Base-by-base conservation (phyloP, 2,797 vertebrate species). In the Rhadinocentrus ornatus region DNA sequence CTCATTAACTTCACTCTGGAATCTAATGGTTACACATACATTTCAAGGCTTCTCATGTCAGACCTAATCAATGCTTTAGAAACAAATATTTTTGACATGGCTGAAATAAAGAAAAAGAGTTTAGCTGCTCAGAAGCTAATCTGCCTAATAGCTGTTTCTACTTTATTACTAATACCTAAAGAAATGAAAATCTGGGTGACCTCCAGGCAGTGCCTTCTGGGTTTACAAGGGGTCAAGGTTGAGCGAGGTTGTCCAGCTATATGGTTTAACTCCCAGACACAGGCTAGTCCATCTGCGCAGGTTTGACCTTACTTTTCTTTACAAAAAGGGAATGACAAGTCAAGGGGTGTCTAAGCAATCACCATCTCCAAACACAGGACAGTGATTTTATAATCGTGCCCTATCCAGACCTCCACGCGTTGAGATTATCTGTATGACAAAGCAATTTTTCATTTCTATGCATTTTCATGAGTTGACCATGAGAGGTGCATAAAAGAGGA, bases 341-440 rank as follows among this genome's bases (percentile, higher is more conserved):
- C 70, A 54, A 74, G 78, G 73, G 83, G 68, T 37, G 37, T 66
- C 62, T 73, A 68, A 82, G 82, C 66, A 70, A 77, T 81, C 75
- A 62, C 63, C 41, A 55, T 29, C 37, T 68, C 41, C 61, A 78
- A 84, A 90, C 80, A 86, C 86, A 80, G 69, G 69, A 69, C 73
- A 78, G 86, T 76, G 88, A 89, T 93, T 90, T 88, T 67, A 74
- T 88, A 89, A 87, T 78, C 76, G 53, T 37, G 75, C 74, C 84
- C 86, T 86, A 79, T 88, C 18, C 73, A 81, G 89, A 86, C 85
- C 88, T 63, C 90, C 90, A 92, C 91, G 80, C 54, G 89, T 68
- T 80, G 31, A 79, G 90, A 88, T 87, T 90, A 91, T 92, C 88
- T 87, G 88, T 89, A 86, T 91, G 90, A 93, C 91, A 93, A 92